Percentiles rank a stretch among this genome's conserved stretches.
Conservation (phyloP, 1,140 invertebrate species). For the Solenopsis invicta region DNA sequence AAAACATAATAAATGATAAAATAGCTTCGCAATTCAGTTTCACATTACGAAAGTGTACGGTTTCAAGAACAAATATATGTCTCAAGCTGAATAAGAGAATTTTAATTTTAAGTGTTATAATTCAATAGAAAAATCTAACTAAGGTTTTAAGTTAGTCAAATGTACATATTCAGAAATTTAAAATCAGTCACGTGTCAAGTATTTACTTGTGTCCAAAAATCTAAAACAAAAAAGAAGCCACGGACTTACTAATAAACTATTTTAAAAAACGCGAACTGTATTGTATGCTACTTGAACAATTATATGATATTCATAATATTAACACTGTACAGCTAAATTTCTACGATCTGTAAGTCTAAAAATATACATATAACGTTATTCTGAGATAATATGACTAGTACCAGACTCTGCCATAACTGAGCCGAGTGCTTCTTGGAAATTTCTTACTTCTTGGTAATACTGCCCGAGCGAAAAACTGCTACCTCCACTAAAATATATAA, state of each 20-base stretch:
- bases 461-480: slow-evolving; percentile 49
- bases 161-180: background rate
- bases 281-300: slow-evolving; percentile 42
- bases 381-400: slow-evolving; percentile 61
- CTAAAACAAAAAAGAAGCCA: slow-evolving; percentile 1
- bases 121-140: background rate
- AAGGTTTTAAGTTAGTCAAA: background rate
- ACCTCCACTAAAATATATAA: slow-evolving; percentile 67
- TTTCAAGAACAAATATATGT: background rate
- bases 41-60: background rate
- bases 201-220: background rate
- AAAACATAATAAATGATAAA: slow-evolving; percentile 3
- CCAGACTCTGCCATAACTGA: slow-evolving; percentile 68
- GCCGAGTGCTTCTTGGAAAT: slow-evolving; percentile 70
- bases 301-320: slow-evolving; percentile 18
- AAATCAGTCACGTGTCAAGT: background rate
- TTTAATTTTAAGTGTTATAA: background rate
- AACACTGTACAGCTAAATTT: slow-evolving; percentile 52
- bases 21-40: background rate
- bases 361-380: slow-evolving; percentile 69
- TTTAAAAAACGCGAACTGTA: slow-evolving; percentile 57
- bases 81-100: slow-evolving; percentile 18
- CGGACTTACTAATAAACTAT: background rate
- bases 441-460: slow-evolving; percentile 67
- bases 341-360: slow-evolving; percentile 33